Percentiles rank a stretch among this genome's conserved stretches.
These are phyloP conservation scores for Palloptera scutellata DNA, from an alignment of 2,888 invertebrate genomes.

Conservation along the genomic window DNA sequence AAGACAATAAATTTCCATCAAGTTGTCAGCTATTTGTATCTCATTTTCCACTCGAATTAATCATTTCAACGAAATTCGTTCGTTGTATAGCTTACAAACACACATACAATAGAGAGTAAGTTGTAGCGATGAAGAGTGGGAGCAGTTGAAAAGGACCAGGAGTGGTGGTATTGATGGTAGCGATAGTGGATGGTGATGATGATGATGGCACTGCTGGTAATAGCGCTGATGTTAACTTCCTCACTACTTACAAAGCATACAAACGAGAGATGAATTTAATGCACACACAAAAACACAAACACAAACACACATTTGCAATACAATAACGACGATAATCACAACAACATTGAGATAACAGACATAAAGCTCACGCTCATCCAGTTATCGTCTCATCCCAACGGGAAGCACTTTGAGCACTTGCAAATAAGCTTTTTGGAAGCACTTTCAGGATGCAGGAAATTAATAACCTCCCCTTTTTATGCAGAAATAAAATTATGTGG, in stretches of 20 bases:
- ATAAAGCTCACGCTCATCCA: no score
- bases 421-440: no score
- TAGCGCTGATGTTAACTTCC: not conserved
- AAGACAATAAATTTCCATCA: slow-evolving; percentile 46
- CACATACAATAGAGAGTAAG: slow-evolving; percentile 24
- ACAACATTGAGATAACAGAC: no score
- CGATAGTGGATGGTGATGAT: slow-evolving; percentile 19
- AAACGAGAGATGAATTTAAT: not conserved
- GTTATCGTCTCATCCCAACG: no score
- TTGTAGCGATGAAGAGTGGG: not conserved
- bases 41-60: slow-evolving; percentile 49
- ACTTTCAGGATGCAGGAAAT: no score
- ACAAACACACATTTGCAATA: no score
- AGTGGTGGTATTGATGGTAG: not conserved
- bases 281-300: not conserved
- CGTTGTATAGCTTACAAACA: slow-evolving; percentile 34
- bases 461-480: no score
- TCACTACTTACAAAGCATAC: not conserved
- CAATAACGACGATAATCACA: no score
- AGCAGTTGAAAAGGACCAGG: not conserved
- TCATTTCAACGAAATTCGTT: slow-evolving; percentile 42
- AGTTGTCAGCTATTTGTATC: slow-evolving; percentile 49
- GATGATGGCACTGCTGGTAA: slow-evolving; percentile 14
- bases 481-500: no score
- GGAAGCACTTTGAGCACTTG: no score